These are phyloP conservation scores for Dryadula phaetusa DNA, from an alignment of 2,888 invertebrate species.

Conservation along the genomic window DNA sequence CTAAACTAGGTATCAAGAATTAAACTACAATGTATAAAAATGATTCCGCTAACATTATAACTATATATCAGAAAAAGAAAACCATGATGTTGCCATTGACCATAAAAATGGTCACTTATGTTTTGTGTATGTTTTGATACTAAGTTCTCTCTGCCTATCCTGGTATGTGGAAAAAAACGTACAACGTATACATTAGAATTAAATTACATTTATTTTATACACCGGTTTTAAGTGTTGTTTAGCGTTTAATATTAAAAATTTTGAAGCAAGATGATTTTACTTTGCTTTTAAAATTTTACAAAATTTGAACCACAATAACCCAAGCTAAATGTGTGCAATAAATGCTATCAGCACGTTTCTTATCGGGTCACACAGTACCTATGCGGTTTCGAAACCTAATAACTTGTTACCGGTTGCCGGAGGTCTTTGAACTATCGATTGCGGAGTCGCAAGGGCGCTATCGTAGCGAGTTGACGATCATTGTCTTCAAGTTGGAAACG, in stretches of 20 bases:
- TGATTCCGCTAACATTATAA: not conserved
- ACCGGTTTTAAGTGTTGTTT: no score
- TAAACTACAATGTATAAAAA: not conserved
- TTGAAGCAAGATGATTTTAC: no score
- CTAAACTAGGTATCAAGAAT: not conserved
- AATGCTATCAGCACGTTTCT: conserved; percentile 21
- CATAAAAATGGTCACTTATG: no score
- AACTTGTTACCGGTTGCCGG: conserved; percentile 57
- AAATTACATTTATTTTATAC: no score
- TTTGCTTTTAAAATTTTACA: not conserved
- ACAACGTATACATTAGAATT: no score
- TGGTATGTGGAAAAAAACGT: no score
- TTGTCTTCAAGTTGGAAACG: conserved; percentile 39
- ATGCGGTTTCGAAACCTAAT: conserved; percentile 52
- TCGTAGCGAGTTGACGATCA: conserved; percentile 30
- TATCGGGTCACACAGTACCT: conserved; percentile 33
- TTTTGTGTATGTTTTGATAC: no score
- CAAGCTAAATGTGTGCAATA: not conserved
- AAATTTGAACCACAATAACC: not conserved
- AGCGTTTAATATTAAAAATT: no score
- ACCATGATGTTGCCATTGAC: no score
- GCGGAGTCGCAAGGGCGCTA: conserved; percentile 46
- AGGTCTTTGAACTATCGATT: conserved; percentile 68
- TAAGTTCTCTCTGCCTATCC: no score
- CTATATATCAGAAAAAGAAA: no score